phyloP scores from a whole-genome alignment of 30 jellyfish, hydroid and myxozoan species.

The Aurelia aurita region DNA sequence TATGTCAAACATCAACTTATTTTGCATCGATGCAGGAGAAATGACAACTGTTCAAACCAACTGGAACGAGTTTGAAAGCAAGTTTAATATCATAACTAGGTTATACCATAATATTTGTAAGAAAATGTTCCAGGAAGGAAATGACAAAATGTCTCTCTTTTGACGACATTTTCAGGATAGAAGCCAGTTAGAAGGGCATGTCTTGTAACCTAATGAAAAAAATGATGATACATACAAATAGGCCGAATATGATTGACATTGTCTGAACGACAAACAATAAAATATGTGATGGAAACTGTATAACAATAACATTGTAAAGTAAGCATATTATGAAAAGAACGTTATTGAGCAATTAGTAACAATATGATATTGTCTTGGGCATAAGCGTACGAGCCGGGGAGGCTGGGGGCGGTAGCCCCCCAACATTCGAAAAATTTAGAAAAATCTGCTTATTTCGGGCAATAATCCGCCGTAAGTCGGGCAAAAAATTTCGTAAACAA shows the following conservation, averaged over 20 bases:
- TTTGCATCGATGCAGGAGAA: no score
- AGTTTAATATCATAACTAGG: neutral
- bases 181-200: conserved; percentile 33
- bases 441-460: no score
- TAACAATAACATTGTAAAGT: no score
- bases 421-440: no score
- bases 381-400: no score
- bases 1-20: no score
- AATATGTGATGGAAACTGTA: neutral
- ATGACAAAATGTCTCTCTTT: conserved; percentile 30
- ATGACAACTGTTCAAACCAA: neutral
- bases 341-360: neutral
- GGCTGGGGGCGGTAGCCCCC: no score
- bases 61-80: neutral
- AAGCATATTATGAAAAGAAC: neutral
- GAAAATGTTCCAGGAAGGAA: conserved; percentile 49
- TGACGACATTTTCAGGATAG: conserved; percentile 43
- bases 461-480: no score
- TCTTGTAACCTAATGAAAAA: conserved; percentile 33
- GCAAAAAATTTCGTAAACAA: no score
- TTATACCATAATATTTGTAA: conserved; percentile 43
- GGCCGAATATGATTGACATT: neutral
- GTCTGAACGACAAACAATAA: neutral
- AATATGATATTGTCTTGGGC: no score
- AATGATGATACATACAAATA: neutral